Percentiles rank a stretch among this genome's conserved stretches.
phyloP scores from a whole-genome alignment of 2,797 vertebrate genomes.

The Triplophysa bombifrons region DNA sequence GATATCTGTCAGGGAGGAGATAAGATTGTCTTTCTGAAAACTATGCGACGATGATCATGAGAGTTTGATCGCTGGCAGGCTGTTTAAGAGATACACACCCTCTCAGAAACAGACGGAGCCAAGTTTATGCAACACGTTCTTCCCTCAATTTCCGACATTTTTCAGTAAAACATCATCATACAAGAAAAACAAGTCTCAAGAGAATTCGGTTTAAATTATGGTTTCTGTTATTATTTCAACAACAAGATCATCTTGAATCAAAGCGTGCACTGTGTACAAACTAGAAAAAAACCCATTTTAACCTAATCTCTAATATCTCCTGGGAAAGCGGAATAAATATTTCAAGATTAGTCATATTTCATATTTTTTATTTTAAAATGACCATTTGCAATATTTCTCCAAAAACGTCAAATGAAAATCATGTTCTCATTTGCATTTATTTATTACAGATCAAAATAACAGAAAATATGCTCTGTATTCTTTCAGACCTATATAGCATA shows the following conservation, averaged over 20 bases:
- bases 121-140: conserved; percentile 40
- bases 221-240: conserved; percentile 15
- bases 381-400: too few relatives aligned
- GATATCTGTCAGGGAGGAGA: conserved; percentile 40
- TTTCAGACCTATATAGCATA: too few relatives aligned
- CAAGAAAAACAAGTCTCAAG: conserved; percentile 26
- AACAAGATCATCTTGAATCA: not conserved
- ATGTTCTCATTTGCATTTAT: too few relatives aligned
- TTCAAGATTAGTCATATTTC: too few relatives aligned
- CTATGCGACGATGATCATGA: conserved; percentile 42
- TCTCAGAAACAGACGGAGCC: conserved; percentile 39
- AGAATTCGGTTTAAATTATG: not conserved
- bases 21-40: conserved; percentile 27
- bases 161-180: conserved; percentile 31
- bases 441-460: too few relatives aligned
- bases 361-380: too few relatives aligned
- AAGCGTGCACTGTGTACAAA: not conserved
- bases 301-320: not conserved
- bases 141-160: conserved; percentile 31
- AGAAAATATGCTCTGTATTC: too few relatives aligned
- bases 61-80: conserved; percentile 25
- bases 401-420: too few relatives aligned
- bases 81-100: conserved; percentile 35
- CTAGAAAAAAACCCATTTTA: not conserved
- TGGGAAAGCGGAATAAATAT: too few relatives aligned